Conservation (phyloP, 2,113 vertebrate species). For the Albula glossodonta region DNA sequence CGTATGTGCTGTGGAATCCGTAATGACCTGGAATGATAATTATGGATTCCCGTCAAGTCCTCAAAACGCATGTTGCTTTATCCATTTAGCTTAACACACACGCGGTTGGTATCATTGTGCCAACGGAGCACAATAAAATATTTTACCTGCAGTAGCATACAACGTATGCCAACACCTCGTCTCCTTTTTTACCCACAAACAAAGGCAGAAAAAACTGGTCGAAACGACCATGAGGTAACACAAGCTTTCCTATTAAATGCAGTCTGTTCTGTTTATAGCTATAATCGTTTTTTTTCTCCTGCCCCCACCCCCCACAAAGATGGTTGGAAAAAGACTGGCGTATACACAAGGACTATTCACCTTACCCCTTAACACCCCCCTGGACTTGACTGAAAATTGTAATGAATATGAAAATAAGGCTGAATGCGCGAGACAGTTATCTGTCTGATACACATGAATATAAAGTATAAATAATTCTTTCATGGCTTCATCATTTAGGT, state of each 20-base stretch:
- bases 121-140: not conserved
- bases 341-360: not conserved
- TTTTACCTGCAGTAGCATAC: conserved; percentile 5
- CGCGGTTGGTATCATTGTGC: not conserved
- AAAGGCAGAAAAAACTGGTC: conserved; percentile 2
- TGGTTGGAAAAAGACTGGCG: not conserved
- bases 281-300: not conserved
- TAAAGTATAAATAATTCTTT: not conserved
- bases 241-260: not conserved
- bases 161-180: not conserved
- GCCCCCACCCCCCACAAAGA: not conserved
- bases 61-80: not conserved
- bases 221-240: not conserved
- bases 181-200: not conserved
- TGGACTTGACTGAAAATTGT: not conserved
- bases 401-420: not conserved
- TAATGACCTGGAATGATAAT: conserved; percentile 15
- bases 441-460: not conserved
- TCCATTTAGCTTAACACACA: conserved; percentile 1
- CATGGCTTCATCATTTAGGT: not conserved
- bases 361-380: not conserved
- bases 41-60: conserved; percentile 21
- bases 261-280: not conserved
- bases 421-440: not conserved
- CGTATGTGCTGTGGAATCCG: conserved; percentile 10